phyloP scores from a whole-genome alignment of 2,113 vertebrate genomes.

The Oxyruncus cristatus region DNA sequence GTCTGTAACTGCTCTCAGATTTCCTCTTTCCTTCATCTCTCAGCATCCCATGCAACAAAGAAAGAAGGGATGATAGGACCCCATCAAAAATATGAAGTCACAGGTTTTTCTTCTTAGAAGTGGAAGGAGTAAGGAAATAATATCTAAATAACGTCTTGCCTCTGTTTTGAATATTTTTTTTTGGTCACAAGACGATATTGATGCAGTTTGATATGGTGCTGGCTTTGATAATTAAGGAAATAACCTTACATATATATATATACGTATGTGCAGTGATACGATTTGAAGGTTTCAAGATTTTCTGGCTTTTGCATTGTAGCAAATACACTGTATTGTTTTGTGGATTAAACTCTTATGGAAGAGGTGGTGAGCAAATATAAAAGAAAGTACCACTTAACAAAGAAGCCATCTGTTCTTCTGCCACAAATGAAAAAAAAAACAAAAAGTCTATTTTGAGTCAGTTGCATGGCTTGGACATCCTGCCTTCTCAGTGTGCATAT shows the following conservation, averaged over 20 bases:
- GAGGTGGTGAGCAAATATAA: not conserved
- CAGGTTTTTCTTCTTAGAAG: not conserved
- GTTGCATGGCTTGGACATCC: not conserved
- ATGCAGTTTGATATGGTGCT: not conserved
- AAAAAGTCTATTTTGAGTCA: not conserved
- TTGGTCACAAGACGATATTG: not conserved
- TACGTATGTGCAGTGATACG: not conserved
- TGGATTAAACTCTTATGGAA: constrained; percentile 3
- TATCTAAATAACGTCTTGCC: not conserved
- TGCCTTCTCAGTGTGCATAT: not conserved
- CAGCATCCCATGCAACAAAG: not conserved
- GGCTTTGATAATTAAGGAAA: not conserved
- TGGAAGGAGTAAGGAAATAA: not conserved
- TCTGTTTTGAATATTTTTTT: not conserved
- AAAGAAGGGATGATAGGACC: not conserved
- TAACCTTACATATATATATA: not conserved
- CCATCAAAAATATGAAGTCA: not conserved
- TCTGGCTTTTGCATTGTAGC: not conserved
- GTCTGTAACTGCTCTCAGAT: not conserved
- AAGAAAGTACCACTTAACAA: not conserved
- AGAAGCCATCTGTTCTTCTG: constrained; percentile 48
- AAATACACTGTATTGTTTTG: not conserved
- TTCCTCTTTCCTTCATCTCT: not conserved
- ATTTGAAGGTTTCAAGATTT: not conserved
- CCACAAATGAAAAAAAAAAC: not conserved